Base-by-base conservation (phyloP, 2,797 vertebrate species). In the Centroberyx gerrardi region DNA sequence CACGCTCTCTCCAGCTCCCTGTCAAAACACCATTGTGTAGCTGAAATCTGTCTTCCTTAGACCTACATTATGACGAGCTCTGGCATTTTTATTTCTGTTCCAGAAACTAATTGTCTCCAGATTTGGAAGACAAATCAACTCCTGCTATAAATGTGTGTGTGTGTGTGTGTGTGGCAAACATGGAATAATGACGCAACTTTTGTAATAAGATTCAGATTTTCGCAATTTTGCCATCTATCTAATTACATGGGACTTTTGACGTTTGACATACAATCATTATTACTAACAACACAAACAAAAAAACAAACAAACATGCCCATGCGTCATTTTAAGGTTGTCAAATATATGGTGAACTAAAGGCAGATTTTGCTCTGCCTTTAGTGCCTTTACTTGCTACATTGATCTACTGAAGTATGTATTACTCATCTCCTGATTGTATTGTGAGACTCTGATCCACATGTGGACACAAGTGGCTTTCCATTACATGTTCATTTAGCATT, bases 31-130 rank as follows among this genome's bases (percentile, higher is more conserved):
- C 27, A 65, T 38, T 64, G 75, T 81, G 69, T 36, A 42, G 72
- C 72, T 83, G 61, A 78, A 79, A 77, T 83, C 68, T 55, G 61
- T 84, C 82, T 80, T 77, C 72, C 78, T 88, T 53, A 69, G 73
- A 76, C 72, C 73, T 46, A 62, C 78, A 60, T 72, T 74, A 67
- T 87, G 71, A 86, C 68, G 55, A 1, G 65, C 76, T 84, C 74
- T 86, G 87, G 81, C 85, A 80, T 87, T 93, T 84, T 56, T 62
- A 82, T 78, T 84, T 74, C 71, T 74, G 31, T 60, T 89, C 87
- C 88, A 81, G 70, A 62, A 44, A 29, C 76, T 87, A 88, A 92
- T 83, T 84, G 83, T 81, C 74, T 90, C 88, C 90, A 90, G 88
- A 90, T 87, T 85, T 72, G 42, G 74, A 70, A 65, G 82, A 79